These are phyloP conservation scores for Calosoma granatense DNA, from an alignment of 1,140 invertebrate species.

Conservation along the genomic window DNA sequence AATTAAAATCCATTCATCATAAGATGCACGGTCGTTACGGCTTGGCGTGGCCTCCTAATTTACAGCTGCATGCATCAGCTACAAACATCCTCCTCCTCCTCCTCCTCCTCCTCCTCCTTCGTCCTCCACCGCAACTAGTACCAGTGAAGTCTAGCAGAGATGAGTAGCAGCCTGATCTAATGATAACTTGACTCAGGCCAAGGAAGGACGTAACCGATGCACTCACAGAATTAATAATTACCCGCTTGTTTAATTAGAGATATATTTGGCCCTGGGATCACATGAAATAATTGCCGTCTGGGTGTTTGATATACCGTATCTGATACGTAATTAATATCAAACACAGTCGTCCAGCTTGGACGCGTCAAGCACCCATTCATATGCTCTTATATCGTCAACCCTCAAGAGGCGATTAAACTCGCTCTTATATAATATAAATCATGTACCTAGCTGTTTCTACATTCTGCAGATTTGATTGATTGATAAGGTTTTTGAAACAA, in stretches of 20 bases:
- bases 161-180: background rate
- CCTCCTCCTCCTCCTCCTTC: background rate
- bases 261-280: background rate
- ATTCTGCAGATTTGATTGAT: too few species aligned
- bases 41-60: background rate
- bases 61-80: background rate
- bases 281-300: background rate
- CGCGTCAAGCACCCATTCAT: too few species aligned
- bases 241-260: background rate
- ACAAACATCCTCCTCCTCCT: background rate
- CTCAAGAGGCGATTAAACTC: too few species aligned
- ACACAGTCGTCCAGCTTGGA: background rate
- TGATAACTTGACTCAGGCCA: background rate
- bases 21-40: background rate
- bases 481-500: too few species aligned
- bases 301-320: background rate
- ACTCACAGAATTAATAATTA: background rate
- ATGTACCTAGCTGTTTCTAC: too few species aligned
- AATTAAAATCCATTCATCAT: background rate
- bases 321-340: background rate
- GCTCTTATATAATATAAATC: too few species aligned
- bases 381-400: too few species aligned
- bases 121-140: background rate
- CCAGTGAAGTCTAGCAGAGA: too few species aligned
- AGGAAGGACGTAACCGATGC: background rate